Conservation (phyloP, 1,140 invertebrate species). For the Ganaspis sp. region DNA sequence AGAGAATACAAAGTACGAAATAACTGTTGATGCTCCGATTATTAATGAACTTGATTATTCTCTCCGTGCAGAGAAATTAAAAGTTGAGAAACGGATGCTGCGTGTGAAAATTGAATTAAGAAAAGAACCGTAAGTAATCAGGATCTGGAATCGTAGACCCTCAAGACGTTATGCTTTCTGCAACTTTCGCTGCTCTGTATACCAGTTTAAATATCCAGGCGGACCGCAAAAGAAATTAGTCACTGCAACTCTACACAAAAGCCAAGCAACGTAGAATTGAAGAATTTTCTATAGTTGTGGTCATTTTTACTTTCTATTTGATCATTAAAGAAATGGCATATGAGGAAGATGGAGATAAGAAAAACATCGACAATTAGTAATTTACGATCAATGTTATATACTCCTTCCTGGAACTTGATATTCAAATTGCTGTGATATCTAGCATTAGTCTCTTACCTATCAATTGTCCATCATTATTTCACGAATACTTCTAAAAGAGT, state of each 20-base stretch:
- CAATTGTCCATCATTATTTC: constrained; percentile 13
- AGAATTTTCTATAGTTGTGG: no score
- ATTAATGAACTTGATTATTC: no score
- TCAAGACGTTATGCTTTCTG: constrained; percentile 10
- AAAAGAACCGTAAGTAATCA: not conserved
- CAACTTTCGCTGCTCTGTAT: constrained; percentile 18
- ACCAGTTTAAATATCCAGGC: constrained; percentile 1
- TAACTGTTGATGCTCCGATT: no score
- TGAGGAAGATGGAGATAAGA: not conserved
- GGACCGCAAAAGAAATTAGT: not conserved
- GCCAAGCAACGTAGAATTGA: no score
- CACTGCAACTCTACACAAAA: not conserved
- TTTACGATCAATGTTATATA: not conserved
- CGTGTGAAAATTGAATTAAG: constrained; percentile 5
- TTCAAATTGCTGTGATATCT: not conserved
- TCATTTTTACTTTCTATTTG: not conserved
- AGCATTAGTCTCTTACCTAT: constrained; percentile 3
- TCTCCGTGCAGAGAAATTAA: not conserved
- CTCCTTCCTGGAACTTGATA: not conserved
- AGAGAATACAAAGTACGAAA: no score
- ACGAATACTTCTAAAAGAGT: not conserved
- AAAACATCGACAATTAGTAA: constrained; percentile 9
- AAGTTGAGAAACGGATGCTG: not conserved
- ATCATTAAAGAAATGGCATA: constrained; percentile 1
- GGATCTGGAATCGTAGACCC: not conserved